These are phyloP conservation scores for Cliona cf. orientalis DNA, from an alignment of 37 sponge, comb jelly and placozoan species.

Conservation along the genomic window DNA sequence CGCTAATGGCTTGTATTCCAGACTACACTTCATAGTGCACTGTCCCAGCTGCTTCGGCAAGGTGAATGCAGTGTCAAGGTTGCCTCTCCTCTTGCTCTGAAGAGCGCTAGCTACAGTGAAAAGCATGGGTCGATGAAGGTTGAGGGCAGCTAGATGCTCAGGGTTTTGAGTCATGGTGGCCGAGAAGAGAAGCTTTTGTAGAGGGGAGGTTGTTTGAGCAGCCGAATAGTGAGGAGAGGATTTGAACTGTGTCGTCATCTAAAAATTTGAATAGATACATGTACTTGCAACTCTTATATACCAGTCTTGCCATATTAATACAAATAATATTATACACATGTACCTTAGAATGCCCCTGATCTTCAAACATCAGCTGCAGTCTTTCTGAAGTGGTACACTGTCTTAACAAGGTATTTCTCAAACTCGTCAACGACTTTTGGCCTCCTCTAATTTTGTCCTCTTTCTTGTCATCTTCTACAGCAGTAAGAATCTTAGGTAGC, in stretches of 20 bases:
- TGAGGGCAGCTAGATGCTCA: constrained; percentile 78
- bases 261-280: too few species aligned
- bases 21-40: constrained; percentile 26
- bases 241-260: too few species aligned
- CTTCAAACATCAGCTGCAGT: neutral
- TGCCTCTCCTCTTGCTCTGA: neutral
- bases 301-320: too few species aligned
- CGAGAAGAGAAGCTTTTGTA: constrained; percentile 96
- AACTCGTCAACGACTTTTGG: neutral
- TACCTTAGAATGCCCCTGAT: neutral
- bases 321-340: neutral
- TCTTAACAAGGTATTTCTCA: neutral
- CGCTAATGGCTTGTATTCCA: constrained; percentile 77
- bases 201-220: neutral
- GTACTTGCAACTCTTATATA: too few species aligned
- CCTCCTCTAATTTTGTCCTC: too few species aligned
- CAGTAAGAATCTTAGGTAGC: constrained; percentile 59
- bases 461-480: constrained; percentile 12
- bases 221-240: too few species aligned
- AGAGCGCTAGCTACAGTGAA: constrained; percentile 48
- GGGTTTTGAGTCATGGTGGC: constrained; percentile 93
- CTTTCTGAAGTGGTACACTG: neutral
- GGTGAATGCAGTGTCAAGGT: constrained; percentile 4
- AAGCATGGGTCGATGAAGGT: constrained; percentile 77
- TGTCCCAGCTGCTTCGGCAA: constrained; percentile 47